These are phyloP conservation scores for Ommatoiulus sabulosus DNA, from an alignment of 2,888 invertebrate genomes.

Conservation along the genomic window DNA sequence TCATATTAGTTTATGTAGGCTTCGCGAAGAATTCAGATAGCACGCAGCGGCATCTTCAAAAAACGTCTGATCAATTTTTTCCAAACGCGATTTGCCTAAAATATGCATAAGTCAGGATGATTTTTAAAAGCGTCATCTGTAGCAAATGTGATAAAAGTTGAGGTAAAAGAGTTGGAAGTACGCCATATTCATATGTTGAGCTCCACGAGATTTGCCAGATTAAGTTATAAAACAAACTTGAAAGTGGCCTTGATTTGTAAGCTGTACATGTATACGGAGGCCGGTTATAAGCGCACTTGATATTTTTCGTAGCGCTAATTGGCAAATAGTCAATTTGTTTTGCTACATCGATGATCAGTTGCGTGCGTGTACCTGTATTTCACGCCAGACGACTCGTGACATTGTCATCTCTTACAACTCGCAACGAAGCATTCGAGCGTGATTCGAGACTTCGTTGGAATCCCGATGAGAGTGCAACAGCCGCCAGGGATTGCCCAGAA, in stretches of 20 bases:
- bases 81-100: background rate
- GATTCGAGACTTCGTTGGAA: background rate
- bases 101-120: background rate
- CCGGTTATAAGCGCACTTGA: background rate
- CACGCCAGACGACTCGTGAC: background rate
- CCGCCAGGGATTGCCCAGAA: background rate
- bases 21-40: background rate
- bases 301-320: background rate
- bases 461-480: background rate
- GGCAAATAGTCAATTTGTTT: slow-evolving; percentile 8
- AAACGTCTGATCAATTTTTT: background rate
- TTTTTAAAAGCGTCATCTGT: background rate
- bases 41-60: too few relatives aligned
- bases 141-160: background rate
- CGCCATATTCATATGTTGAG: background rate
- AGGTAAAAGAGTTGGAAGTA: background rate
- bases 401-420: background rate
- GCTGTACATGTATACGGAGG: background rate
- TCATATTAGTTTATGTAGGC: background rate
- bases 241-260: background rate
- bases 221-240: background rate
- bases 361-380: background rate
- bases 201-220: slow-evolving; percentile 2
- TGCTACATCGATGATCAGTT: background rate
- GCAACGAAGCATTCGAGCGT: background rate